Evolutionary conservation across 2,797 vertebrate species (phyloP).

Genomic region (Eospalax fontanierii): DNA sequence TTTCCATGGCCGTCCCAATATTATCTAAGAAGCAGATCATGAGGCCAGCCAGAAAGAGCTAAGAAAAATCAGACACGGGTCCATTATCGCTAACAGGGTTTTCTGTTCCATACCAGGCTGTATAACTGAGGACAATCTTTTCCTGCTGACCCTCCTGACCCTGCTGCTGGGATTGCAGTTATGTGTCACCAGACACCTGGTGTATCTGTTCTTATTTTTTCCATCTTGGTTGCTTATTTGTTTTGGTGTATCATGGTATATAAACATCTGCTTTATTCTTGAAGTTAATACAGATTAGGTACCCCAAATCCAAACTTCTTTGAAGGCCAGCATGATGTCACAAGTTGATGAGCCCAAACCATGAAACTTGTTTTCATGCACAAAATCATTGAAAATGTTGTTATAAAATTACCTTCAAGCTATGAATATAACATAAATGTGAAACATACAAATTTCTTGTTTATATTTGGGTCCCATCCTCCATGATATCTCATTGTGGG

Average conservation of each 20-base stretch:
- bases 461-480: background rate
- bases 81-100: background rate
- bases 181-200: background rate
- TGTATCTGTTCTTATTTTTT: background rate
- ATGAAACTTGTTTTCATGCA: background rate
- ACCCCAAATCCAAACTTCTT: background rate
- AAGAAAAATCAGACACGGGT: background rate
- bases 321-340: background rate
- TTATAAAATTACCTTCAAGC: background rate
- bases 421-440: background rate
- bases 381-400: background rate
- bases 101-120: background rate
- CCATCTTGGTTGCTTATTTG: background rate
- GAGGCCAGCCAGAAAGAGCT: background rate
- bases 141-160: background rate
- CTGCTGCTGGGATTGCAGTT: background rate
- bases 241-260: background rate
- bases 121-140: background rate
- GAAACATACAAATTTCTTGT: background rate
- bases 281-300: background rate
- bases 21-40: background rate
- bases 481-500: background rate
- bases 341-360: background rate
- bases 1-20: fast-evolving
- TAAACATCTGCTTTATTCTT: background rate